Evolutionary conservation across 2,888 invertebrate species (phyloP).

Genomic region (Galerucella calmariensis): DNA sequence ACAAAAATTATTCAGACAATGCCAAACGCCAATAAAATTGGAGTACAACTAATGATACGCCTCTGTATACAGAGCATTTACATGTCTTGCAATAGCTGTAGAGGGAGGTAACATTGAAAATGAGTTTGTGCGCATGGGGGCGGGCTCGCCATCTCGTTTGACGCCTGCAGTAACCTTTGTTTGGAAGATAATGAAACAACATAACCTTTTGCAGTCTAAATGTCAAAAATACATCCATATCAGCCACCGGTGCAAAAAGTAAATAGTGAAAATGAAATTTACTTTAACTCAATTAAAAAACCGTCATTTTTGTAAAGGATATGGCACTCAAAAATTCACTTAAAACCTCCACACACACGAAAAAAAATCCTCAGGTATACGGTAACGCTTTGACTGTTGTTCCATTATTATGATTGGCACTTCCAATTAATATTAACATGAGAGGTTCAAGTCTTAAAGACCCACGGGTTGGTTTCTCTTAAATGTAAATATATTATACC

Average conservation of each 20-base stretch:
- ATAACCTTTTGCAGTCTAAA: neutral
- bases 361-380: constrained; percentile 12
- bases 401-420: constrained; percentile 83
- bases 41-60: no score
- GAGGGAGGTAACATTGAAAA: no score
- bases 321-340: constrained; percentile 18
- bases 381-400: constrained; percentile 24
- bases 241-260: constrained; percentile 7
- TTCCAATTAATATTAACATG: constrained; percentile 80
- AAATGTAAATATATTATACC: constrained; percentile 22
- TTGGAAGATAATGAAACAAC: no score
- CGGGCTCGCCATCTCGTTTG: no score
- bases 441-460: constrained; percentile 57
- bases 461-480: constrained; percentile 17
- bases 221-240: neutral
- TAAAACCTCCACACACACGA: neutral
- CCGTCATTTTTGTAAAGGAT: constrained; percentile 14
- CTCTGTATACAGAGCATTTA: no score
- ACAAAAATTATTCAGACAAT: no score
- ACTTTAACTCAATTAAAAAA: constrained; percentile 5
- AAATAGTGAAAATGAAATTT: neutral
- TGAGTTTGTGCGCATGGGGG: no score
- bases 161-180: no score
- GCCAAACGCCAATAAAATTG: no score
- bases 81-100: no score